phyloP scores from a whole-genome alignment of 2,888 invertebrate genomes.

The Malthinus flaveolus region DNA sequence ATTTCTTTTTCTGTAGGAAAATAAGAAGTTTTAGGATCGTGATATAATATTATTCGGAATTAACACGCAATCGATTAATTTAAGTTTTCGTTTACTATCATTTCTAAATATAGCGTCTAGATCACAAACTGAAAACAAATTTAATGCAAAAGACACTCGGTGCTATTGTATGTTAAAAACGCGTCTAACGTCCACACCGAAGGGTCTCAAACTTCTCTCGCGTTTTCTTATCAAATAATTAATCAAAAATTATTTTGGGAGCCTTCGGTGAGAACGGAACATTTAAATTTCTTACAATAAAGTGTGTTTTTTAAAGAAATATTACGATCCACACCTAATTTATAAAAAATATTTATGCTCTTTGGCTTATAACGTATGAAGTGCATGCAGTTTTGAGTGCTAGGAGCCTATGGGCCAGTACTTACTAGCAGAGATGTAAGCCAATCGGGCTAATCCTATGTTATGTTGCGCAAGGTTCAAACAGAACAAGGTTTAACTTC shows the following conservation, averaged over 20 bases:
- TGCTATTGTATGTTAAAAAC: too few species aligned
- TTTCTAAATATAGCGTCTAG: too few species aligned
- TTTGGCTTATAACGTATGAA: constrained; percentile 15
- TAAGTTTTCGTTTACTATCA: neutral
- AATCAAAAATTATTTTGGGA: too few species aligned
- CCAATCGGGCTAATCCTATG: constrained; percentile 68
- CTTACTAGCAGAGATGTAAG: constrained; percentile 51
- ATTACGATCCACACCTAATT: neutral
- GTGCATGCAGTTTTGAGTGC: constrained; percentile 46
- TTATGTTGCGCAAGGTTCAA: constrained; percentile 74
- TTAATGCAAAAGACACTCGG: too few species aligned
- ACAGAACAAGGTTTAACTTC: constrained; percentile 72
- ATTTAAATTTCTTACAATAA: too few species aligned
- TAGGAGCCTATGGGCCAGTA: constrained; percentile 46
- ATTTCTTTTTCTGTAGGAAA: constrained; percentile 61
- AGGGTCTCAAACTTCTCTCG: too few species aligned
- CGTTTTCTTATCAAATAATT: too few species aligned
- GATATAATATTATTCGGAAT: too few species aligned
- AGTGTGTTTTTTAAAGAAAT: too few species aligned
- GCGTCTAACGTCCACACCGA: too few species aligned
- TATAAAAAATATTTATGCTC: neutral
- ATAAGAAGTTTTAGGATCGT: constrained; percentile 31
- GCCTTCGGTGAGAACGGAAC: too few species aligned
- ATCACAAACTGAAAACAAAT: too few species aligned
- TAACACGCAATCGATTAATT: constrained; percentile 6